A percentile compares a stretch with the other conserved stretches of the same genome.
phyloP scores from a whole-genome alignment of 1,140 invertebrate species.

The Harpegnathos saltator region DNA sequence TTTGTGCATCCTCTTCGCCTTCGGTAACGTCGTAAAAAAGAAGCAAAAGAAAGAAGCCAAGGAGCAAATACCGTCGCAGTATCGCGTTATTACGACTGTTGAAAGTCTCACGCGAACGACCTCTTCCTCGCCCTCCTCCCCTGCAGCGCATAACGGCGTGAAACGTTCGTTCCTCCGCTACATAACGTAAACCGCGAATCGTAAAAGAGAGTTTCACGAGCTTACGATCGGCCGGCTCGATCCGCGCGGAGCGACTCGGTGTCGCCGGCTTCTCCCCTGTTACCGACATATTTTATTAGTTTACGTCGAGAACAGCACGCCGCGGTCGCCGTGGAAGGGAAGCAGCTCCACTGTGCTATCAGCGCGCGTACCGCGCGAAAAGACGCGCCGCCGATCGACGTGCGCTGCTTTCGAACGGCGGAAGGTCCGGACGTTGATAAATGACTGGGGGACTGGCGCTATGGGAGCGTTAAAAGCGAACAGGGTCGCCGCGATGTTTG shows the following conservation, averaged over 20 bases:
- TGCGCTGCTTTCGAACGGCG: background rate
- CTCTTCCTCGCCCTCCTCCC: background rate
- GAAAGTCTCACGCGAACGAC: background rate
- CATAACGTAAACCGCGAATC: background rate
- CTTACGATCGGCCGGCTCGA: no score
- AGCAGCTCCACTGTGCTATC: constrained; percentile 3
- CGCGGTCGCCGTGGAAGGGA: background rate
- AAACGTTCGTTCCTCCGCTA: background rate
- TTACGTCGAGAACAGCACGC: constrained; percentile 15
- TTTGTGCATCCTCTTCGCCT: no score
- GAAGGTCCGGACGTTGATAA: constrained; percentile 31
- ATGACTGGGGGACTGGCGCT: background rate
- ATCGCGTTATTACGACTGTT: background rate
- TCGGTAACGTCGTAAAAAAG: no score
- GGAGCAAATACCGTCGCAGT: background rate
- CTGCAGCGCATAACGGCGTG: background rate
- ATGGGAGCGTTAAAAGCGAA: constrained; percentile 20
- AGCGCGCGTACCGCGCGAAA: background rate
- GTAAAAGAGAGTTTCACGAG: background rate
- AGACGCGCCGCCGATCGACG: constrained; percentile 28
- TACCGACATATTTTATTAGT: constrained; percentile 51
- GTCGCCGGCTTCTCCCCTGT: background rate
- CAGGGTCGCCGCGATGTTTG: background rate
- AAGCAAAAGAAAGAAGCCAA: background rate
- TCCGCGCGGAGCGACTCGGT: background rate